These are phyloP conservation scores for Tortrix viridana DNA, from an alignment of 2,888 invertebrate species.

Conservation along the genomic window DNA sequence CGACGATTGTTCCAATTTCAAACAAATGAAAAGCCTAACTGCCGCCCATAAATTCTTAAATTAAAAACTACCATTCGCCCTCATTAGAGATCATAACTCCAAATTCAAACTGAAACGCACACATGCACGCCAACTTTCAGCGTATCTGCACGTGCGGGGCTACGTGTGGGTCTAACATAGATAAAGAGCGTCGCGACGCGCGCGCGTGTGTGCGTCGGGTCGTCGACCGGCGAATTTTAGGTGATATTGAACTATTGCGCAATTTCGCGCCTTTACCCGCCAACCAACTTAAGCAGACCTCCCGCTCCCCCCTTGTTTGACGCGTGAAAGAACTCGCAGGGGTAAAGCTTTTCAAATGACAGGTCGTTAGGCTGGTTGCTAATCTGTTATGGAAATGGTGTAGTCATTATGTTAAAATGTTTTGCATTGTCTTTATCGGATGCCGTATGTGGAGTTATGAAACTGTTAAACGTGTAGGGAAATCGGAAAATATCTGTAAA, in stretches of 20 bases:
- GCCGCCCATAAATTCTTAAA: conserved; percentile 31
- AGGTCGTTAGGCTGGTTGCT: conserved; percentile 21
- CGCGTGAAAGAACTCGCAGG: not conserved
- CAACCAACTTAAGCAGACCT: conserved; percentile 30
- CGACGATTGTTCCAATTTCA: conserved; percentile 25
- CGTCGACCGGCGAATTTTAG: conserved; percentile 60
- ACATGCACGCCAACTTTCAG: conserved; percentile 42
- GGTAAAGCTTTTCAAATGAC: conserved; percentile 1
- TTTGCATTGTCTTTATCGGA: conserved; percentile 30
- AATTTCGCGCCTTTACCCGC: conserved; percentile 43
- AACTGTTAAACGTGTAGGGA: not conserved
- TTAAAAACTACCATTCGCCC: conserved; percentile 37
- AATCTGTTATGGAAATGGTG: conserved; percentile 32
- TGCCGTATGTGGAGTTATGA: conserved; percentile 3
- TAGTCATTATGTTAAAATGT: conserved; percentile 32
- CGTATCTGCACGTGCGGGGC: conserved; percentile 36
- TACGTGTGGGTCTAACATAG: conserved; percentile 44
- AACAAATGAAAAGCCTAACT: conserved; percentile 25
- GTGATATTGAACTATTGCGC: conserved; percentile 59
- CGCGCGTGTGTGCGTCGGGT: conserved; percentile 49
- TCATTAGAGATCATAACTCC: conserved; percentile 41
- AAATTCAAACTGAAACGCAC: conserved; percentile 41
- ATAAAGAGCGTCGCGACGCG: conserved; percentile 45
- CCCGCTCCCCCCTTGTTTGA: conserved; percentile 23
- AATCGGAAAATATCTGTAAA: conserved; percentile 2